Evolutionary conservation across 2,797 vertebrate genomes (phyloP), one percentile per base, ranked within the genome.

Genomic region (Strix occidentalis): DNA sequence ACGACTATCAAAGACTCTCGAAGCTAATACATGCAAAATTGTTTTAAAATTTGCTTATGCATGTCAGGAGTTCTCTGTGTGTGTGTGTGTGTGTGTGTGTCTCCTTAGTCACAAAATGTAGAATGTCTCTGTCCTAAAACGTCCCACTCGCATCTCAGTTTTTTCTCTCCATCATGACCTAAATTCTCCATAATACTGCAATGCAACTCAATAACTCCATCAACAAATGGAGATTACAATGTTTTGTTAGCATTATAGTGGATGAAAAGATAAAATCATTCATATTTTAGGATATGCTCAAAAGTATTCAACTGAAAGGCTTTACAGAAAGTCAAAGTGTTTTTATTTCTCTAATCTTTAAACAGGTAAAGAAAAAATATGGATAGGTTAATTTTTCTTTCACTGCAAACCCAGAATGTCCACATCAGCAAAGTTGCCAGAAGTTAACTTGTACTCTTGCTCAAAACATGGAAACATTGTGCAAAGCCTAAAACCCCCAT

Each of bases 331-430:
- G 64, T 4, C 3, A 1, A 60, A 65, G 6, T 31, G 18, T 39
- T 92, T 53, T 43, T 50, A 35, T 78, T 95, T 91, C 54, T 84
- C 35, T 66, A 11, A 66, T 74, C 46, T 84, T 91, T 82, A 63
- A n/a, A 45, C 1, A 85, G 23, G 19, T 3, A 8, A 45, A 63
- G 37, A 69, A 63, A 54, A 61, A 25, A n/a, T 3, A 41, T 3
- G 3, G 35, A 19, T 37, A 70, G 4, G 13, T 26, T 91, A 41
- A 76, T 58, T 48, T 13, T 64, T 26, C 18, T 79, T 83, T 76
- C 60, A 56, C 16, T 60, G 56, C 39, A 84, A 14, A 81, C 2
- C 3, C 31, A 61, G 33, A 79, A 79, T 28, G 60, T 57, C 28
- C 37, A 53, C 14, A 39, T 31, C 41, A 79, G 43, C 48, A 50